These are phyloP conservation scores for Trigoniulus corallinus DNA, from an alignment of 1,140 invertebrate species.

Conservation along the genomic window DNA sequence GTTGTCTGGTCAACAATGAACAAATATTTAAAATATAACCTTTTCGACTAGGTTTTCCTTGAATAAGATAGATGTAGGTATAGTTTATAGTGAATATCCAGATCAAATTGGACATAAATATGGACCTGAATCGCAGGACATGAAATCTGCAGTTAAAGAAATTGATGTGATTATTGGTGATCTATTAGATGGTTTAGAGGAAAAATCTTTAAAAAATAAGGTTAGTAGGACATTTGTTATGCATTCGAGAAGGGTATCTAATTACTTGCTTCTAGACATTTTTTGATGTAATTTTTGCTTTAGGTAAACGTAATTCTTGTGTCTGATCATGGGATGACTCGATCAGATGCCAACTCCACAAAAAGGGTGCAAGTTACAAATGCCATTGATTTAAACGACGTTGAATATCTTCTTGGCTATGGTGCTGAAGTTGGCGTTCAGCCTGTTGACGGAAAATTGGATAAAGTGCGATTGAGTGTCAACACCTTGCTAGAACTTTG, in stretches of 20 bases:
- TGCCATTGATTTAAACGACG: slow-evolving; percentile 16
- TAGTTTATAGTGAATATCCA: slow-evolving; percentile 19
- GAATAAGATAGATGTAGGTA: not conserved
- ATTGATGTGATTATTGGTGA: slow-evolving; percentile 18
- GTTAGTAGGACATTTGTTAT: too few species aligned
- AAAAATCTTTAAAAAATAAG: not conserved
- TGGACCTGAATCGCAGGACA: slow-evolving; percentile 21
- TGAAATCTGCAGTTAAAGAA: slow-evolving; percentile 18
- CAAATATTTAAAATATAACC: too few species aligned
- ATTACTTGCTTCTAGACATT: not conserved
- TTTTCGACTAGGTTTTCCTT: not conserved
- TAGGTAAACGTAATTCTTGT: slow-evolving; percentile 28
- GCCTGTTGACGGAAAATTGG: not conserved
- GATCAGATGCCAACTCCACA: slow-evolving; percentile 15
- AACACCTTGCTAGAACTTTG: not conserved
- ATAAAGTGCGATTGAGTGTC: not conserved
- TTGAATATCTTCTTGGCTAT: slow-evolving; percentile 18
- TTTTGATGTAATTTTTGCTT: not conserved
- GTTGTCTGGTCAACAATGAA: too few species aligned
- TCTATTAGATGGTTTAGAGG: slow-evolving; percentile 13
- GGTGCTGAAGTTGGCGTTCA: slow-evolving; percentile 21
- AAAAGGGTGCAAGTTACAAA: slow-evolving; percentile 19
- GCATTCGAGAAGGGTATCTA: too few species aligned
- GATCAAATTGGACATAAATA: slow-evolving; percentile 22
- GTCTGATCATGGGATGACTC: slow-evolving; percentile 31